Evolutionary conservation across 2,888 invertebrate species (phyloP).

Genomic region (Bhutanitis thaidina): DNA sequence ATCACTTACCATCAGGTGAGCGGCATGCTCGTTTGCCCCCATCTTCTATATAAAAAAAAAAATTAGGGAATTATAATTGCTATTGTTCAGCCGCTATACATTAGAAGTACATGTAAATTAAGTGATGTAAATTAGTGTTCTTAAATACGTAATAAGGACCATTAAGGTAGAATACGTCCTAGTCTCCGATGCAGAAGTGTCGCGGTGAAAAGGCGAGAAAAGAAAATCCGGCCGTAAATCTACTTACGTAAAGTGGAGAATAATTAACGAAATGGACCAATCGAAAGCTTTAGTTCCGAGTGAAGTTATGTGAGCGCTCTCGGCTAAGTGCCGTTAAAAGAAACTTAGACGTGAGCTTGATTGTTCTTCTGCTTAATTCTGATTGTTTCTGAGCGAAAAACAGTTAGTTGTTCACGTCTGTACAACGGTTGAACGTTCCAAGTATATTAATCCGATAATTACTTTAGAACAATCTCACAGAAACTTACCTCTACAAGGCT

Average conservation of each 20-base stretch:
- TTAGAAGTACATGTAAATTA: slow-evolving; percentile 40
- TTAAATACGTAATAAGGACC: slow-evolving; percentile 58
- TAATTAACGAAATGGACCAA: slow-evolving; percentile 79
- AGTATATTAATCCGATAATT: slow-evolving; percentile 77
- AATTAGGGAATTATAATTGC: too few relatives aligned
- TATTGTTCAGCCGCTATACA: slow-evolving; percentile 23
- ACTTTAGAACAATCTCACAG: slow-evolving; percentile 73
- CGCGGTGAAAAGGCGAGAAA: slow-evolving; percentile 51
- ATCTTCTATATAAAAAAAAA: too few relatives aligned
- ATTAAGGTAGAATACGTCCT: slow-evolving; percentile 48
- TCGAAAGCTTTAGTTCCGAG: slow-evolving; percentile 74
- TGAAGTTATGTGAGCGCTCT: slow-evolving; percentile 68
- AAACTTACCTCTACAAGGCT: slow-evolving; percentile 54
- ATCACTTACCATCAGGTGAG: too few relatives aligned
- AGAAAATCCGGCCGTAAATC: slow-evolving; percentile 67
- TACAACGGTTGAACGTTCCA: slow-evolving; percentile 53
- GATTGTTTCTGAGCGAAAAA: slow-evolving; percentile 72
- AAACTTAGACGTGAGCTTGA: slow-evolving; percentile 74
- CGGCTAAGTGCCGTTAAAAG: slow-evolving; percentile 76
- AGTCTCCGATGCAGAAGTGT: slow-evolving; percentile 37
- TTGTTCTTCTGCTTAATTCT: slow-evolving; percentile 74
- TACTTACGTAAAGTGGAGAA: slow-evolving; percentile 79
- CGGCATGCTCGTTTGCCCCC: too few relatives aligned
- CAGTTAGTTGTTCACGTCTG: slow-evolving; percentile 68
- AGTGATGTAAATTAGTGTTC: slow-evolving; percentile 40